Evolutionary conservation across 2,797 vertebrate species (phyloP).

Genomic region (Streptopelia turtur): DNA sequence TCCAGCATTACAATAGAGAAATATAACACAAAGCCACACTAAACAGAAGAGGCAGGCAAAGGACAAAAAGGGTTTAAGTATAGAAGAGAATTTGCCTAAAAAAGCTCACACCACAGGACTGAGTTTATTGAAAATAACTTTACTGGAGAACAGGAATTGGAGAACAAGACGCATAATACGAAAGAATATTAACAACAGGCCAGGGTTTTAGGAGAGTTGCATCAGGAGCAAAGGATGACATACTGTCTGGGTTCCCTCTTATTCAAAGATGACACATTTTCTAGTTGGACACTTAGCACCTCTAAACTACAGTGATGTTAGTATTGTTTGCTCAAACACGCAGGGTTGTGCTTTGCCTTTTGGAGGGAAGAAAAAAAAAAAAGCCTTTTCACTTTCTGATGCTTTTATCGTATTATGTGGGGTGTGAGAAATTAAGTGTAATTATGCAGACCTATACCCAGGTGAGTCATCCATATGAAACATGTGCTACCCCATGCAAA

Average conservation of each 20-base stretch:
- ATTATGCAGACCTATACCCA: neutral
- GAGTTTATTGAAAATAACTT: neutral
- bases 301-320: neutral
- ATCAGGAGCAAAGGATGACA: neutral
- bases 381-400: neutral
- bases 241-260: neutral
- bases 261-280: neutral
- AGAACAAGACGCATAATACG: neutral
- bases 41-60: neutral
- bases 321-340: neutral
- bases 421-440: neutral
- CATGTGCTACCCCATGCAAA: neutral
- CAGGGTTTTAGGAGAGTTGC: neutral
- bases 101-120: neutral
- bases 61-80: neutral
- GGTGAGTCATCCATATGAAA: conserved; percentile 35
- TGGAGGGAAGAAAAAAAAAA: neutral
- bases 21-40: neutral
- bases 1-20: neutral
- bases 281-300: neutral
- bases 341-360: neutral
- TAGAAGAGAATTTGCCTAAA: neutral
- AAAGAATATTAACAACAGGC: neutral
- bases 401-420: neutral
- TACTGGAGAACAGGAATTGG: neutral